phyloP scores from a whole-genome alignment of 2,113 vertebrate species.

The Cnemophilus loriae region DNA sequence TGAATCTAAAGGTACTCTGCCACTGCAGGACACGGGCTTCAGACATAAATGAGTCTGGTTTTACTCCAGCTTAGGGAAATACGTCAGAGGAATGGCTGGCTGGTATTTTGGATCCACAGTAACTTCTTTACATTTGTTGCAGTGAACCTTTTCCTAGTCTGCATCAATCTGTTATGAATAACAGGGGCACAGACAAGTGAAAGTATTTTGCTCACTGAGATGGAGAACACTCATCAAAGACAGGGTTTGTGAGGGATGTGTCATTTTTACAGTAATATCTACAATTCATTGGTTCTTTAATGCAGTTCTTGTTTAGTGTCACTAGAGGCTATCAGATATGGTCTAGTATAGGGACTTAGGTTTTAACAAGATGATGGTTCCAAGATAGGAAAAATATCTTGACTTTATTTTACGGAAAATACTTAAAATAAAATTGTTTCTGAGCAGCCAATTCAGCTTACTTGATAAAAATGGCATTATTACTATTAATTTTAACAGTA shows the following conservation, averaged over 20 bases:
- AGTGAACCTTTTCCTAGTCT: background rate
- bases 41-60: background rate
- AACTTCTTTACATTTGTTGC: background rate
- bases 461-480: background rate
- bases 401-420: background rate
- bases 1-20: background rate
- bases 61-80: background rate
- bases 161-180: background rate
- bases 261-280: background rate
- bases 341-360: background rate
- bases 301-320: background rate
- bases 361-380: background rate
- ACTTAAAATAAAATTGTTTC: background rate
- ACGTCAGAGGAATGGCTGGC: background rate
- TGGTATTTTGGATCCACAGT: background rate
- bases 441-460: background rate
- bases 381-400: background rate
- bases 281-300: background rate
- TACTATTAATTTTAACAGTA: background rate
- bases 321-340: background rate
- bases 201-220: background rate
- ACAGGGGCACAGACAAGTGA: background rate
- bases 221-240: background rate
- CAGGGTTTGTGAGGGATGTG: background rate
- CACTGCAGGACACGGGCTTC: background rate